Conservation (phyloP, 2,113 vertebrate genomes). For the Nerophis lumbriciformis region DNA sequence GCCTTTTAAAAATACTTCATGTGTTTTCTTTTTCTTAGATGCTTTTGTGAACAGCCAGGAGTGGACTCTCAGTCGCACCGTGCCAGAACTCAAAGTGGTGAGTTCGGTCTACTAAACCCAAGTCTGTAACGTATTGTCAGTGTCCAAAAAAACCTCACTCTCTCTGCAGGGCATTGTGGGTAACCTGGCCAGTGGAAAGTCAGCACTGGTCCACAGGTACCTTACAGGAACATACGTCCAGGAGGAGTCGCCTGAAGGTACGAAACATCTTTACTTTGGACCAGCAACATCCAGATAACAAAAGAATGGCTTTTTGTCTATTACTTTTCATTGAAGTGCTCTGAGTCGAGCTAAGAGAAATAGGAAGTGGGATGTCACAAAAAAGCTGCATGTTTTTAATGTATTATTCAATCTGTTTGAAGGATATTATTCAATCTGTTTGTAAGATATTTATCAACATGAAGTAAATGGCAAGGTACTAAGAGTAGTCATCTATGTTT, state of each 20-base stretch:
- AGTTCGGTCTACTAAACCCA: constrained; percentile 31
- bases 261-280: not conserved
- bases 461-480: too few species aligned
- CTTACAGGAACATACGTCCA: constrained; percentile 96
- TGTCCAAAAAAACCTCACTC: not conserved
- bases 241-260: constrained; percentile 98
- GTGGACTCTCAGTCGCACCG: constrained; percentile 91
- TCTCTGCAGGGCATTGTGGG: constrained; percentile 90
- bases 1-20: constrained; percentile 3
- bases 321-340: too few species aligned
- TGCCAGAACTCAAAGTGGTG: constrained; percentile 99
- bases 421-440: too few species aligned
- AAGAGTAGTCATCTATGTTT: too few species aligned
- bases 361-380: too few species aligned
- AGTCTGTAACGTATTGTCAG: not conserved
- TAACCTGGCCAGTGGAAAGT: constrained; percentile 96
- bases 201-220: constrained; percentile 93
- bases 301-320: too few species aligned
- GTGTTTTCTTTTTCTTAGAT: constrained; percentile 69
- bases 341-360: too few species aligned
- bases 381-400: too few species aligned
- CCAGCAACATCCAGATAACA: not conserved
- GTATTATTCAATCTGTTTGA: too few species aligned
- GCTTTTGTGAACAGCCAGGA: constrained; percentile 99
- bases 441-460: too few species aligned